These are phyloP conservation scores for Stichopus horrens DNA, from an alignment of 53 echinoderm and acorn worm genomes.

Conservation along the genomic window DNA sequence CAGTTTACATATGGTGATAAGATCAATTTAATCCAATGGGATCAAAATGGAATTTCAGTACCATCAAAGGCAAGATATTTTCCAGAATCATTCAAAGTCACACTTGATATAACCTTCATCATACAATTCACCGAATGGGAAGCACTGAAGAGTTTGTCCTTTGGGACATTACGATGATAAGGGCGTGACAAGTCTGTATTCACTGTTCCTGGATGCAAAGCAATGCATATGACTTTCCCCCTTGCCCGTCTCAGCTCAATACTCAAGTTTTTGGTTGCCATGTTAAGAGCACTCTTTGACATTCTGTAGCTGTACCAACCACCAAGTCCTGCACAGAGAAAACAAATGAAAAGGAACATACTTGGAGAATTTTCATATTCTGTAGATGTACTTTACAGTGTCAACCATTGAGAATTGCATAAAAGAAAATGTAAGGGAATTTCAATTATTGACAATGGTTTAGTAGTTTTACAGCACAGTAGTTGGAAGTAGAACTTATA, in stretches of 20 bases:
- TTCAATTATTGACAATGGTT: too few species aligned
- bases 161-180: conserved; percentile 76
- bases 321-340: conserved; percentile 60
- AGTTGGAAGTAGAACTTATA: too few species aligned
- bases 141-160: conserved; percentile 65
- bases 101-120: conserved; percentile 58
- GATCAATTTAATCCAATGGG: neutral
- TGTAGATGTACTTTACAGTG: too few species aligned
- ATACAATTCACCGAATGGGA: conserved; percentile 68
- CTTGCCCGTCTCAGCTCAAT: conserved; percentile 72
- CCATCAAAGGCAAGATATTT: conserved; percentile 83
- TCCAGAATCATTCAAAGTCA: conserved; percentile 67
- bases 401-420: too few species aligned
- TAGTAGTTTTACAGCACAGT: too few species aligned
- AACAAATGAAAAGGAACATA: too few species aligned
- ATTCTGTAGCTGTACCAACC: conserved; percentile 98
- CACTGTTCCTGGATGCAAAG: conserved; percentile 85
- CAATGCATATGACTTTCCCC: conserved; percentile 71
- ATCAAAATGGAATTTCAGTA: conserved; percentile 69
- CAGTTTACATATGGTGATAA: too few species aligned
- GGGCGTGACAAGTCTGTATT: conserved; percentile 82
- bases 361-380: too few species aligned
- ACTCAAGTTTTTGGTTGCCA: conserved; percentile 91
- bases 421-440: too few species aligned
- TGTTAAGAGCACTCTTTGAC: conserved; percentile 94